phyloP scores from a whole-genome alignment of 2,797 vertebrate species.

The Lithobates pipiens region DNA sequence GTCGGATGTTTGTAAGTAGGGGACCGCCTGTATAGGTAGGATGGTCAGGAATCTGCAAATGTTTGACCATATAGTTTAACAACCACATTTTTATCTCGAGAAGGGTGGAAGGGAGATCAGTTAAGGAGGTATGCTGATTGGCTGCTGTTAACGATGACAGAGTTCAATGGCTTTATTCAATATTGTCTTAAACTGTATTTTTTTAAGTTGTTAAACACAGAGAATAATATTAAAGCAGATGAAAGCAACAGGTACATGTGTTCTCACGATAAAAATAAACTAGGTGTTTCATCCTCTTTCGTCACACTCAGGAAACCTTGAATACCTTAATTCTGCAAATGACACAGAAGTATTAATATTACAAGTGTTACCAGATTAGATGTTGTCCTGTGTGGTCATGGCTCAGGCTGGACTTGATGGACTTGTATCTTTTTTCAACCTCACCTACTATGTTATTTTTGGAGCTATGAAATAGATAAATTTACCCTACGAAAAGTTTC shows the following conservation, averaged over 20 bases:
- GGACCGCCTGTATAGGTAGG: too few relatives aligned
- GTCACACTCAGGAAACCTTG: neutral
- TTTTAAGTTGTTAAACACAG: neutral
- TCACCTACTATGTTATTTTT: neutral
- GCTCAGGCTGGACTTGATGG: too few relatives aligned
- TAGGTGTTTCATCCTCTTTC: constrained; percentile 11
- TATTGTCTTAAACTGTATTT: neutral
- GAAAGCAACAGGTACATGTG: neutral
- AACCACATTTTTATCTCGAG: too few relatives aligned
- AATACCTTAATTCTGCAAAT: neutral
- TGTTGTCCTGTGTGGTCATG: neutral
- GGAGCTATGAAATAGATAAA: neutral
- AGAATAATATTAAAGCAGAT: constrained; percentile 1
- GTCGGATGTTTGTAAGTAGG: too few relatives aligned
- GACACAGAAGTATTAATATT: neutral
- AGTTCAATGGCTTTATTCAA: neutral
- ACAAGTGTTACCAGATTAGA: too few relatives aligned
- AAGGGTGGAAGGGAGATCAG: too few relatives aligned
- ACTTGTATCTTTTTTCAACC: too few relatives aligned
- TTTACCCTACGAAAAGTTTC: neutral
- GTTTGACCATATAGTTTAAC: too few relatives aligned
- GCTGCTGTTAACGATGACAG: too few relatives aligned
- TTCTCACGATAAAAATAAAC: constrained; percentile 9
- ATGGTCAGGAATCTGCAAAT: too few relatives aligned
- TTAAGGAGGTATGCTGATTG: too few relatives aligned